Evolutionary conservation across 2,888 invertebrate genomes (phyloP), one percentile per base, ranked within the genome.

Genomic region (Agonopterix subpropinquella): DNA sequence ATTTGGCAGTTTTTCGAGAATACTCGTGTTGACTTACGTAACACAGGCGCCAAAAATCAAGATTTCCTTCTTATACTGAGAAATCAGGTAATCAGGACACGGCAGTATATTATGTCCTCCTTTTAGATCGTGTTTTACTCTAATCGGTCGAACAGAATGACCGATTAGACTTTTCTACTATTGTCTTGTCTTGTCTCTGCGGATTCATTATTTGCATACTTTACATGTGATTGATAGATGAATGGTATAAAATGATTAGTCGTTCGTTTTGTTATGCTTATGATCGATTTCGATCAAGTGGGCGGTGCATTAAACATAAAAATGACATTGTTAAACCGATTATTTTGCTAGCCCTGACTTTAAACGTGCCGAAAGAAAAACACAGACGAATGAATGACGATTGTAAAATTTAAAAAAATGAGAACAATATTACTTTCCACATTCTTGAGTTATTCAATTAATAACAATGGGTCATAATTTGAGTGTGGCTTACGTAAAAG

Each of bases 401-500:
- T 1, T 4, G 28, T 28, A 28, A 28, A 28, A 1, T 28, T 28
- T 5, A 4, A 7, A 28, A 41, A 47, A 42, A 36, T 13, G 15
- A 51, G 47, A 51, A 53, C 49, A 53, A 53, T 53, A 51, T 48
- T 47, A 51, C 51, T 53, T 53, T 51, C 49, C 51, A 51, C 51
- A 53, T 51, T 49, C 45, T 44, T 11, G 36, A 61, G 62, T 65
- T 65, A 72, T 71, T 70, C 70, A 74, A 70, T 79, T 77, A 70
- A 65, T 67, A 28, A 79, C 80, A 80, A 83, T 80, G 72, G 65
- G 56, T 50, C 59, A 62, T 73, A 73, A 73, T 72, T 73, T 62
- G 62, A 65, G 62, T 67, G 62, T 64, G 54, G 55, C 64, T 82
- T 82, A 75, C 75, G 72, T 77, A 77, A 80, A 71, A 59, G 58